Conservation (phyloP, 1,140 invertebrate genomes). For the Agrilus planipennis region DNA sequence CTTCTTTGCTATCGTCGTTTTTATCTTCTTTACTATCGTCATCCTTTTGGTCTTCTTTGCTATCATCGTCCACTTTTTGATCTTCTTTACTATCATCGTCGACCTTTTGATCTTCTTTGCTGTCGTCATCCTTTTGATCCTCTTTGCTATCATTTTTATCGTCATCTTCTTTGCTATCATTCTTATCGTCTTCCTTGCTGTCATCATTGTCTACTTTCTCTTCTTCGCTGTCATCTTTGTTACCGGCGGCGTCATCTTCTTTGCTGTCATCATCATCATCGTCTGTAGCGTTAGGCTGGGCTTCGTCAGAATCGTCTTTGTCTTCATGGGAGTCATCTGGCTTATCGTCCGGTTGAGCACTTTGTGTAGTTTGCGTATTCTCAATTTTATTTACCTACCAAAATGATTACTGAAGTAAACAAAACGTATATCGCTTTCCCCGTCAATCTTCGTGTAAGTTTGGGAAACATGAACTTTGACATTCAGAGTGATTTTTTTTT, state of each 20-base stretch:
- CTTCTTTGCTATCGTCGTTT: slow-evolving; percentile 21
- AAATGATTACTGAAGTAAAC: no score
- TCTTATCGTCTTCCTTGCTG: slow-evolving; percentile 3
- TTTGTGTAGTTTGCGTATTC: no score
- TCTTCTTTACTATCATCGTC: slow-evolving; percentile 11
- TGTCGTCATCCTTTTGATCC: slow-evolving; percentile 2
- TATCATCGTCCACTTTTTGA: slow-evolving; percentile 15
- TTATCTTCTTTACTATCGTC: slow-evolving; percentile 28
- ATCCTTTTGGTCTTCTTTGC: slow-evolving; percentile 8
- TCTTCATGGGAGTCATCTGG: slow-evolving; percentile 32
- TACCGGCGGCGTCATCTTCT: slow-evolving; percentile 9
- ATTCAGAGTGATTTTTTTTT: no score
- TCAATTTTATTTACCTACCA: no score
- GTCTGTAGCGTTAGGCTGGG: slow-evolving; percentile 1
- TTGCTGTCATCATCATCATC: slow-evolving; percentile 8
- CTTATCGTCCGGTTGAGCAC: neutral
- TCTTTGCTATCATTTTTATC: slow-evolving; percentile 2
- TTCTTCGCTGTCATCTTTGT: slow-evolving; percentile 7
- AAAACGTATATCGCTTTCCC: no score
- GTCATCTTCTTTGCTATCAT: slow-evolving; percentile 1
- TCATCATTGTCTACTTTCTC: slow-evolving; percentile 4
- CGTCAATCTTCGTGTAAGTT: no score
- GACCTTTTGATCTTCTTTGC: slow-evolving; percentile 21
- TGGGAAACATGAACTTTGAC: no score
- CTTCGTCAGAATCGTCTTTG: slow-evolving; percentile 8